Conservation (phyloP, 1,140 invertebrate species). For the Calliphora vicina region DNA sequence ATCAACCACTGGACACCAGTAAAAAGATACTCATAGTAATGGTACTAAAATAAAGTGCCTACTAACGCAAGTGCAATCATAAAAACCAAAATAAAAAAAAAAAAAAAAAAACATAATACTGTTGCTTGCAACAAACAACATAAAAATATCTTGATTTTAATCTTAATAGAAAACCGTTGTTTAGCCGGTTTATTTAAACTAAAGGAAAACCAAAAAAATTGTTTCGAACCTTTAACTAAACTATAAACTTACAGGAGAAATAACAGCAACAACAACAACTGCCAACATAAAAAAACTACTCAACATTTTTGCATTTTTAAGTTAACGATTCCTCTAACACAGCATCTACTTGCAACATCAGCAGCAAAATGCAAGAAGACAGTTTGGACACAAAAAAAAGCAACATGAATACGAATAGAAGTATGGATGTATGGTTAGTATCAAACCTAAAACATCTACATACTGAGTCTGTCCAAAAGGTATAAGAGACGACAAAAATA, state of each 20-base stretch:
- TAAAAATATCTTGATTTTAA: conserved; percentile 57
- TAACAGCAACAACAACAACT: neutral
- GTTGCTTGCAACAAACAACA: conserved; percentile 37
- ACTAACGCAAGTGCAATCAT: conserved; percentile 24
- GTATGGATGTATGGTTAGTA: neutral
- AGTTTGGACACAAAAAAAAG: neutral
- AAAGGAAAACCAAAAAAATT: neutral
- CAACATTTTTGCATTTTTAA: conserved; percentile 3
- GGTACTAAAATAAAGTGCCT: conserved; percentile 3
- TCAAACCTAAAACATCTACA: neutral
- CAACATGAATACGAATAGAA: neutral
- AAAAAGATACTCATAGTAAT: neutral
- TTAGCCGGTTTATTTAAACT: conserved; percentile 38
- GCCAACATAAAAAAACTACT: neutral
- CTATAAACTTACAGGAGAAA: neutral
- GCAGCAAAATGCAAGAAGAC: neutral
- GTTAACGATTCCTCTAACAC: neutral
- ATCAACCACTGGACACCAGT: neutral
- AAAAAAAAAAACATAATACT: neutral
- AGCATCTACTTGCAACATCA: conserved; percentile 11
- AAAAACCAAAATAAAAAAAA: conserved; percentile 18
- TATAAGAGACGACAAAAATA: neutral
- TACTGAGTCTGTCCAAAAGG: neutral
- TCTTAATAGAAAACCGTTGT: conserved; percentile 63
- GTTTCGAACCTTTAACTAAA: conserved; percentile 23